Conservation (phyloP, 2,797 vertebrate species). For the Synaphobranchus kaupii region DNA sequence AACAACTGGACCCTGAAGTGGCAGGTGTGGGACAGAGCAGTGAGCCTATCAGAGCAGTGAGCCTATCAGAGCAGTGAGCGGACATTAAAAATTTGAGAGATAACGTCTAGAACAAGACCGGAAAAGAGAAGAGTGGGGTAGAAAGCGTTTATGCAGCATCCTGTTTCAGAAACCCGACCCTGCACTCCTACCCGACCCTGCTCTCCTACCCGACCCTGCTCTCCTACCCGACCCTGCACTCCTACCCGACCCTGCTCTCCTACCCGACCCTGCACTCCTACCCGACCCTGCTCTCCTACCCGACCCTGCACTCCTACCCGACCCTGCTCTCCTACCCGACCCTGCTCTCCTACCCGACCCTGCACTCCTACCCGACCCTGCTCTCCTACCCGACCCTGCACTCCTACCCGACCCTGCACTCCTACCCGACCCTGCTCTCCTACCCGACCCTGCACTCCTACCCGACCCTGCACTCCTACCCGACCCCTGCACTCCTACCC, state of each 20-base stretch:
- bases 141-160: constrained; percentile 47
- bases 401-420: not conserved
- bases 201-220: too few relatives aligned
- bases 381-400: too few relatives aligned
- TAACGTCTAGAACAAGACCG: not conserved
- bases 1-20: not conserved
- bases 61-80: too few relatives aligned
- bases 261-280: not conserved
- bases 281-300: constrained; percentile 31
- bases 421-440: constrained; percentile 38
- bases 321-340: constrained; percentile 27
- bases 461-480: constrained; percentile 32
- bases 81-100: not conserved
- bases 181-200: not conserved
- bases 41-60: too few relatives aligned
- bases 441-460: not conserved
- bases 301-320: too few relatives aligned
- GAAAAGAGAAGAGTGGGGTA: not conserved
- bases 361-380: not conserved
- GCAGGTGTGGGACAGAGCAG: not conserved
- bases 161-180: constrained; percentile 53
- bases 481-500: constrained; percentile 15
- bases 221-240: not conserved
- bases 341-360: too few relatives aligned
- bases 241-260: constrained; percentile 38